Evolutionary conservation across 2,797 vertebrate genomes (phyloP).

Genomic region (Rhinophrynus dorsalis): DNA sequence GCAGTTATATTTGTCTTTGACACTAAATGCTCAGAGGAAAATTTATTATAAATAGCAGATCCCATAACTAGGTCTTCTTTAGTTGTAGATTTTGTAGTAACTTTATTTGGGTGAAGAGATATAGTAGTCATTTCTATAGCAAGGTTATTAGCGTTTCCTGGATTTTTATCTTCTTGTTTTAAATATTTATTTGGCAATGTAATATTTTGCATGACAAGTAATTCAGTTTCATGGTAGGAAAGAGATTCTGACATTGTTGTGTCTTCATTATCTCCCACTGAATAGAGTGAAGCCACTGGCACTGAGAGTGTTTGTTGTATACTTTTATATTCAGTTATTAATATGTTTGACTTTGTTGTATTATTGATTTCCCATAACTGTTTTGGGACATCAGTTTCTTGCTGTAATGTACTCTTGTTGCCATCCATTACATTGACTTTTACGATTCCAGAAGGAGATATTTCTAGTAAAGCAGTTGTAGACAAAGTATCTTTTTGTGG

Average conservation of each 20-base stretch:
- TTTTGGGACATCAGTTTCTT: neutral
- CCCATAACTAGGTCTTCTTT: neutral
- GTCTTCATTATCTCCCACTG: neutral
- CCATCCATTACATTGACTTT: neutral
- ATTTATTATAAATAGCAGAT: neutral
- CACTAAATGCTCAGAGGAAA: neutral
- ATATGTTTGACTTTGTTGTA: neutral
- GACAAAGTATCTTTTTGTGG: too few species aligned
- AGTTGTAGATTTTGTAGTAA: neutral
- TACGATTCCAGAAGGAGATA: too few species aligned
- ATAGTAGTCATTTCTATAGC: neutral
- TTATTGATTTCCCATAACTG: neutral
- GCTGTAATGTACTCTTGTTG: neutral
- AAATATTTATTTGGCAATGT: neutral
- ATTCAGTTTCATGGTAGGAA: neutral
- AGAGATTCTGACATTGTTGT: neutral
- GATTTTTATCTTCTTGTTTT: neutral
- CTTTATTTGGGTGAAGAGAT: neutral
- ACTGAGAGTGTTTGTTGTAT: neutral
- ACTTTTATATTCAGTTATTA: neutral
- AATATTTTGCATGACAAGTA: neutral
- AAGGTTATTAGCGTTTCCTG: too few species aligned
- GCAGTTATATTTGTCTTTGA: too few species aligned
- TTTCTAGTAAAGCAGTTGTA: neutral
- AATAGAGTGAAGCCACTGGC: neutral